Evolutionary conservation across 2,113 vertebrate genomes (phyloP).

Genomic region (Cololabis saira): DNA sequence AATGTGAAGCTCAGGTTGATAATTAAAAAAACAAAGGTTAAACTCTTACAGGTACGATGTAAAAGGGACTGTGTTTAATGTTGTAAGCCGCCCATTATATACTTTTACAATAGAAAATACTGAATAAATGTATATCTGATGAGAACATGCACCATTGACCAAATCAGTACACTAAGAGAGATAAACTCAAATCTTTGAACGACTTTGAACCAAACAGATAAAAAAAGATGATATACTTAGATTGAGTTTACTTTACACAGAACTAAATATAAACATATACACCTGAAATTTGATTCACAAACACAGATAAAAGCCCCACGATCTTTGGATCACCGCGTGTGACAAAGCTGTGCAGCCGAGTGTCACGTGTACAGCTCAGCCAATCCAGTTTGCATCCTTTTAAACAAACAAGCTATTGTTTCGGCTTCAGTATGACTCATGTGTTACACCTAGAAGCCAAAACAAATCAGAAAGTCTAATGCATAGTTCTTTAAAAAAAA

Average conservation of each 20-base stretch:
- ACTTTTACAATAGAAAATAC: background rate
- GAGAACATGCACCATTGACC: no score
- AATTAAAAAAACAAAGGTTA: constrained; percentile 1
- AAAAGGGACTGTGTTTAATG: background rate
- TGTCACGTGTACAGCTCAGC: constrained; percentile 1
- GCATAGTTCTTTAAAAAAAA: constrained; percentile 22
- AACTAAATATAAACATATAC: constrained; percentile 5
- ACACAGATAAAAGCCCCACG: constrained; percentile 2
- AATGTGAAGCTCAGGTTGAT: background rate
- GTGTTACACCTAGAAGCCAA: constrained; percentile 48
- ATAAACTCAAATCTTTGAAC: no score
- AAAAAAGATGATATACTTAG: no score
- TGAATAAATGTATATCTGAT: no score
- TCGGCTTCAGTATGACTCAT: constrained; percentile 61
- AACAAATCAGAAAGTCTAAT: constrained; percentile 27
- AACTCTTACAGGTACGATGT: background rate
- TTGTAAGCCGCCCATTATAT: constrained; percentile 2
- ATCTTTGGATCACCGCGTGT: background rate
- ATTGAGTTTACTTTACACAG: background rate
- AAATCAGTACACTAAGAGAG: no score
- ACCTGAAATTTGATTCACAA: constrained; percentile 5
- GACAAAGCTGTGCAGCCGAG: constrained; percentile 16
- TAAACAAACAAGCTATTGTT: constrained; percentile 52
- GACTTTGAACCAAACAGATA: no score
- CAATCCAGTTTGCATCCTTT: background rate